Evolutionary conservation across 2,797 vertebrate genomes (phyloP).

Genomic region (Selene dorsalis): DNA sequence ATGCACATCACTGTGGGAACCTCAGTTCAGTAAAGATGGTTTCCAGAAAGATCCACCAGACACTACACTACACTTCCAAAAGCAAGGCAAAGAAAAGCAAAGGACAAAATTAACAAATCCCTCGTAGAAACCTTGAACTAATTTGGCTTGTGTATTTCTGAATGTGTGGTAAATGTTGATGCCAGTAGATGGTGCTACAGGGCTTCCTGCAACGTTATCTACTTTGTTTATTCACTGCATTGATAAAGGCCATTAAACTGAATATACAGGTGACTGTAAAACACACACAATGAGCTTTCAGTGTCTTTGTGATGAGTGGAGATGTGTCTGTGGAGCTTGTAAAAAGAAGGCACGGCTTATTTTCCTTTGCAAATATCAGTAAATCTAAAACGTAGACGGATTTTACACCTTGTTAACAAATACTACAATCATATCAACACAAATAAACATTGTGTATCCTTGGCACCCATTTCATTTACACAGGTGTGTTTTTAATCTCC

Average conservation of each 20-base stretch:
- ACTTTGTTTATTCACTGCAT: not conserved
- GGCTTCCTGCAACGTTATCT: constrained; percentile 12
- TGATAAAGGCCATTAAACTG: not conserved
- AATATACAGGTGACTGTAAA: not conserved
- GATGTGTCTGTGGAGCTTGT: not conserved
- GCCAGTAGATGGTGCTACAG: constrained; percentile 70
- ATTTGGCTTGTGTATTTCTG: not conserved
- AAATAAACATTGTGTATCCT: not conserved
- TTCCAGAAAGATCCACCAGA: not conserved
- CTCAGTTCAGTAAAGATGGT: constrained; percentile 46
- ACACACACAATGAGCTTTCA: not conserved
- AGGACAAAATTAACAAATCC: not conserved
- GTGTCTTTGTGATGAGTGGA: not conserved
- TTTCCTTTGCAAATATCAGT: not conserved
- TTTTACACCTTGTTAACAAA: not conserved
- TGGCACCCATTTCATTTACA: not conserved
- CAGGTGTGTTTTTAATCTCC: not conserved
- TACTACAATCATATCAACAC: not conserved
- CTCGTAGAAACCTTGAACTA: not conserved
- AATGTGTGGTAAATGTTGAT: not conserved
- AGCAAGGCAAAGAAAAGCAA: constrained; percentile 32
- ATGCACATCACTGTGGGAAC: constrained; percentile 8
- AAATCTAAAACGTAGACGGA: not conserved
- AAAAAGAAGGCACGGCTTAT: not conserved
- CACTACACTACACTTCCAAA: constrained; percentile 7